Evolutionary conservation across 2,113 vertebrate species (phyloP).

Genomic region (Crypturellus undulatus): DNA sequence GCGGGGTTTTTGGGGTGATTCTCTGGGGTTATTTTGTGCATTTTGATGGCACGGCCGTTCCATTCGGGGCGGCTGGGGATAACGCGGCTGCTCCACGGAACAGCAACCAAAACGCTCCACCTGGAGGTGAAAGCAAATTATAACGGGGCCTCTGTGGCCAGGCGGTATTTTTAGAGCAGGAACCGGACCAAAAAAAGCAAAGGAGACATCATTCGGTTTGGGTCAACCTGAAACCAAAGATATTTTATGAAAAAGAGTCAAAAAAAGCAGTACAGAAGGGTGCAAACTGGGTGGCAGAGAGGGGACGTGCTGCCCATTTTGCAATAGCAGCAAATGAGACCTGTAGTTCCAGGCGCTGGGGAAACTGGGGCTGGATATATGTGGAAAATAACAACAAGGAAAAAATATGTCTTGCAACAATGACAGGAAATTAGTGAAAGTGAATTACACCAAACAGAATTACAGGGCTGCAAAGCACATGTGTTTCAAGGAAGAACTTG

Average conservation of each 20-base stretch:
- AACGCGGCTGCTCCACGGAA: background rate
- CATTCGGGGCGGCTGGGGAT: background rate
- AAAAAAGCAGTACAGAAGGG: accelerated
- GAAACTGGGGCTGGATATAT: background rate
- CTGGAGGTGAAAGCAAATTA: slow-evolving; percentile 43
- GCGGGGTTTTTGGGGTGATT: background rate
- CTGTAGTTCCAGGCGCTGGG: background rate
- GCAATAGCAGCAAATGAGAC: background rate
- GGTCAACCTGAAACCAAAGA: accelerated
- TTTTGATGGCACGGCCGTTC: background rate
- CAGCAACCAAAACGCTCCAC: slow-evolving; percentile 21
- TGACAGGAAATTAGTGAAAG: slow-evolving; percentile 52
- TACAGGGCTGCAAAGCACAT: slow-evolving; percentile 15
- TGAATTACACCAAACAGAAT: slow-evolving; percentile 57
- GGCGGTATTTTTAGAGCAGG: background rate
- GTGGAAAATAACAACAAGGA: slow-evolving; percentile 5
- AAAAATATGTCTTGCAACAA: background rate
- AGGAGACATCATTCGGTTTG: too few species aligned
- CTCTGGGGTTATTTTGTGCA: background rate
- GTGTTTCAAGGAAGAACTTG: slow-evolving; percentile 2
- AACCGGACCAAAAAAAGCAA: background rate
- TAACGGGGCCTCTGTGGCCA: background rate
- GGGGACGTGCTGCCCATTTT: background rate
- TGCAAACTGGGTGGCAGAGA: background rate
- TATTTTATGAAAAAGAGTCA: accelerated